Conservation (phyloP, 1,140 invertebrate genomes). For the Eriocheir sinensis region DNA sequence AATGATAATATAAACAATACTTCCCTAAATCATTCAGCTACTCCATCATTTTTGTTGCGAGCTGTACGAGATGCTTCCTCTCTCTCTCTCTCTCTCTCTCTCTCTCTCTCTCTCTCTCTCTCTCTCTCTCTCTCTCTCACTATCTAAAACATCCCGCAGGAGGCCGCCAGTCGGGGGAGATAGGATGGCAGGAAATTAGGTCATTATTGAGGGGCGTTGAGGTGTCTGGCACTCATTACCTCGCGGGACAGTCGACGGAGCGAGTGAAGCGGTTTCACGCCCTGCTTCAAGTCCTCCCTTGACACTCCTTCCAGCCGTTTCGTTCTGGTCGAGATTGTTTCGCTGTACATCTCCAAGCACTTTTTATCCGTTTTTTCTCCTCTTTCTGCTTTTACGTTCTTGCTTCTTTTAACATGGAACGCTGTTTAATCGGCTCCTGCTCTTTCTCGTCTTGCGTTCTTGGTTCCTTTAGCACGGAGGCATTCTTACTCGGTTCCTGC, state of each 20-base stretch:
- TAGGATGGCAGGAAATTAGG: conserved; percentile 46
- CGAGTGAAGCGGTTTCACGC: background rate
- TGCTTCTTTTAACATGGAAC: too few relatives aligned
- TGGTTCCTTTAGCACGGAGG: too few relatives aligned
- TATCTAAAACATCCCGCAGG: background rate
- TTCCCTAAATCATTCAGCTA: too few relatives aligned
- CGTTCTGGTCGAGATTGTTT: background rate
- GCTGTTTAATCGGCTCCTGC: too few relatives aligned
- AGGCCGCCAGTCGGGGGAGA: background rate
- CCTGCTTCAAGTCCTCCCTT: background rate
- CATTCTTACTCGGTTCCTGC: too few relatives aligned
- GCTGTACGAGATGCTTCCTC: too few relatives aligned
- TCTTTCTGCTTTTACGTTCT: too few relatives aligned
- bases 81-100: too few relatives aligned
- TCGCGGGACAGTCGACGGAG: conserved; percentile 27
- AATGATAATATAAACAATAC: too few relatives aligned
- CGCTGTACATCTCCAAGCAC: conserved; percentile 5
- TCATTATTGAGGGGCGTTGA: conserved; percentile 43
- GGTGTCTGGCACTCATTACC: conserved; percentile 47
- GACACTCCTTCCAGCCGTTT: background rate
- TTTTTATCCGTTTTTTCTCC: too few relatives aligned
- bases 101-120: background rate
- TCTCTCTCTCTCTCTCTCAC: background rate
- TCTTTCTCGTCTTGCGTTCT: too few relatives aligned
- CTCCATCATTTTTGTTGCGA: too few relatives aligned